Evolutionary conservation across 2,797 vertebrate species (phyloP).

Genomic region (Microchirus variegatus): DNA sequence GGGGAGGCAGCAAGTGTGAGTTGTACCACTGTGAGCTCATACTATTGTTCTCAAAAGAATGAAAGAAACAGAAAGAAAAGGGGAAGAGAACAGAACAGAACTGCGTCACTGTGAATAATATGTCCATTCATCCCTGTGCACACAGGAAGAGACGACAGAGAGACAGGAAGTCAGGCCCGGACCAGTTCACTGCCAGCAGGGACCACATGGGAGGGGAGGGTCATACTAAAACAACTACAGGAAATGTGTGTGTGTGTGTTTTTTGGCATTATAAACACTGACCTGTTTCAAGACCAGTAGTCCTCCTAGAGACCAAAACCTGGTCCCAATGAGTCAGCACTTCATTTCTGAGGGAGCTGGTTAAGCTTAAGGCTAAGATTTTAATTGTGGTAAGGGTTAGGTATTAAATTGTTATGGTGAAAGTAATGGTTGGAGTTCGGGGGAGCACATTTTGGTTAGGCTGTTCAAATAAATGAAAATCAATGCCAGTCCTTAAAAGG

Average conservation of each 20-base stretch:
- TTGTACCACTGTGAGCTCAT: constrained; percentile 78
- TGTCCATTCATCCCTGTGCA: constrained; percentile 77
- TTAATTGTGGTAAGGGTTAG: too few species aligned
- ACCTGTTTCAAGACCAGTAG: too few species aligned
- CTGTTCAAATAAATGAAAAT: too few species aligned
- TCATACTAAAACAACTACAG: constrained; percentile 74
- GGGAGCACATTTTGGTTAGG: too few species aligned
- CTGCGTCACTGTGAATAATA: constrained; percentile 79
- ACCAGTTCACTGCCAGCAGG: constrained; percentile 61
- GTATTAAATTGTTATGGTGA: too few species aligned
- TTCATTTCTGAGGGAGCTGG: too few species aligned
- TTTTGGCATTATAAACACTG: too few species aligned
- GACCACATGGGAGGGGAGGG: constrained; percentile 57
- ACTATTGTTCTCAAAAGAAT: constrained; percentile 77
- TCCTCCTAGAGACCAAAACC: too few species aligned
- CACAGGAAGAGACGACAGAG: constrained; percentile 78
- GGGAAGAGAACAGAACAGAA: constrained; percentile 60
- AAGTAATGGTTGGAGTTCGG: too few species aligned
- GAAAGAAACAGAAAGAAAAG: constrained; percentile 62
- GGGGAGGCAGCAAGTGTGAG: constrained; percentile 54
- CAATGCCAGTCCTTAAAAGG: too few species aligned
- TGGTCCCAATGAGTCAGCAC: too few species aligned
- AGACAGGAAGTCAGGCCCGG: constrained; percentile 72
- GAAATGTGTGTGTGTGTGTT: constrained; percentile 51
- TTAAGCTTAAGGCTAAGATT: too few species aligned